A percentile compares a stretch with the other conserved stretches of the same genome.
phyloP scores from a whole-genome alignment of 2,113 vertebrate genomes.

The Mola mola region DNA sequence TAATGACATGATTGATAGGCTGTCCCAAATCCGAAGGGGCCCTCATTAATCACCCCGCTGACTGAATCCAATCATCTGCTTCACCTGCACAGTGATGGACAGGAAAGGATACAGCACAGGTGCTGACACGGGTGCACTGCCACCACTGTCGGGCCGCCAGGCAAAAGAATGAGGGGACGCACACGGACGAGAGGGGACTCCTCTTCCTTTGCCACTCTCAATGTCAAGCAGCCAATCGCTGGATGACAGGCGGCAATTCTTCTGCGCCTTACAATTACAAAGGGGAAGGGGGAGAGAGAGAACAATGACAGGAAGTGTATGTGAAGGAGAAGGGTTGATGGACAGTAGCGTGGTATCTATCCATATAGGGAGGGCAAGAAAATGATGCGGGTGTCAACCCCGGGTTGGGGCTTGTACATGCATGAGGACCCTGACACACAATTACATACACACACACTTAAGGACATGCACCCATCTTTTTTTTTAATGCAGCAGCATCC shows the following conservation, averaged over 20 bases:
- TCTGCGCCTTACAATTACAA: constrained; percentile 78
- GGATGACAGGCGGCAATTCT: constrained; percentile 82
- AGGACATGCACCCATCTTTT: constrained; percentile 37
- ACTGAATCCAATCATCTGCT: constrained; percentile 99
- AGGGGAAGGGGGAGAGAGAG: constrained; percentile 55
- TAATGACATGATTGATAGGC: constrained; percentile 99
- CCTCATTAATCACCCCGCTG: constrained; percentile 99
- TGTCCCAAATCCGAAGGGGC: constrained; percentile 97
- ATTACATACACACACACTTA: constrained; percentile 57
- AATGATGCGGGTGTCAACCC: constrained; percentile 58
- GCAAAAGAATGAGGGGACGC: constrained; percentile 65
- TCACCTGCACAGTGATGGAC: constrained; percentile 98
- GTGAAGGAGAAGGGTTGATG: constrained; percentile 72
- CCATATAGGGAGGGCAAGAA: constrained; percentile 70
- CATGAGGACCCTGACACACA: constrained; percentile 72
- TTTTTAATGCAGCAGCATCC: constrained; percentile 49
- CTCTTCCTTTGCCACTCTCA: constrained; percentile 86
- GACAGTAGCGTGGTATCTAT: constrained; percentile 70
- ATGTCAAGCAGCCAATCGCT: constrained; percentile 86
- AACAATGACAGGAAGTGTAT: constrained; percentile 78
- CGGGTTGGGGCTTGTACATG: constrained; percentile 53
- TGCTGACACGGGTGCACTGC: constrained; percentile 88
- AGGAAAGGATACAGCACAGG: constrained; percentile 94
- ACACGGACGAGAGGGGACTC: constrained; percentile 64
- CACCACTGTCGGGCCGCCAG: constrained; percentile 73